Evolutionary conservation across 2,113 vertebrate genomes (phyloP).

Genomic region (Peucedramus taeniatus): DNA sequence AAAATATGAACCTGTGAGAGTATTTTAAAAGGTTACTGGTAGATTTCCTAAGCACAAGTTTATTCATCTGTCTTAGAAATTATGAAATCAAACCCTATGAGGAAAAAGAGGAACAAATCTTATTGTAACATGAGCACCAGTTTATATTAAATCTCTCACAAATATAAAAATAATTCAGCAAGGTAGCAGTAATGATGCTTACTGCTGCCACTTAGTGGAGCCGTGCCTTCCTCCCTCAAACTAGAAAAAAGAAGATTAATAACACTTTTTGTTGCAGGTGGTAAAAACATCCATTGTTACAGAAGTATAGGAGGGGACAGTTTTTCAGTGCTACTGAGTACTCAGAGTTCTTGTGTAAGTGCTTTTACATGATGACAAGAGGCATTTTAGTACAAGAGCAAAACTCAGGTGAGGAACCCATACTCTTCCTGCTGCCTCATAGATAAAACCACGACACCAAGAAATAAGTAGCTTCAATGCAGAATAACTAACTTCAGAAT

Average conservation of each 20-base stretch:
- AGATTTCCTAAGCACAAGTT: neutral
- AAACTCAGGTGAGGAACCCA: neutral
- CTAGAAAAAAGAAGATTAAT: neutral
- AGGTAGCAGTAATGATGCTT: neutral
- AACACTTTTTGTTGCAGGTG: neutral
- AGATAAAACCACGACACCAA: neutral
- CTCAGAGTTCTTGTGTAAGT: neutral
- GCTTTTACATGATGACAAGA: neutral
- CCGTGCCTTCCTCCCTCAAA: neutral
- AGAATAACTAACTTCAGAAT: neutral
- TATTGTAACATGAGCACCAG: neutral
- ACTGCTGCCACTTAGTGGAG: constrained; percentile 33
- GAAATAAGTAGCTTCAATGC: neutral
- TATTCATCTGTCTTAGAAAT: neutral
- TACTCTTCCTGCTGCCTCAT: neutral
- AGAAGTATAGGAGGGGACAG: neutral
- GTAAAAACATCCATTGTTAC: neutral
- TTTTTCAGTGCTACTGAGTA: neutral
- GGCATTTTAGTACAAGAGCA: neutral
- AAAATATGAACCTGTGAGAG: neutral
- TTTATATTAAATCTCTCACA: neutral
- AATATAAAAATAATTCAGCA: neutral
- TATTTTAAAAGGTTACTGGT: neutral
- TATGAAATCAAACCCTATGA: neutral
- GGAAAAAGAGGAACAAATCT: neutral